Conservation (phyloP, 2,888 invertebrate species). For the Epicampocera succincta region DNA sequence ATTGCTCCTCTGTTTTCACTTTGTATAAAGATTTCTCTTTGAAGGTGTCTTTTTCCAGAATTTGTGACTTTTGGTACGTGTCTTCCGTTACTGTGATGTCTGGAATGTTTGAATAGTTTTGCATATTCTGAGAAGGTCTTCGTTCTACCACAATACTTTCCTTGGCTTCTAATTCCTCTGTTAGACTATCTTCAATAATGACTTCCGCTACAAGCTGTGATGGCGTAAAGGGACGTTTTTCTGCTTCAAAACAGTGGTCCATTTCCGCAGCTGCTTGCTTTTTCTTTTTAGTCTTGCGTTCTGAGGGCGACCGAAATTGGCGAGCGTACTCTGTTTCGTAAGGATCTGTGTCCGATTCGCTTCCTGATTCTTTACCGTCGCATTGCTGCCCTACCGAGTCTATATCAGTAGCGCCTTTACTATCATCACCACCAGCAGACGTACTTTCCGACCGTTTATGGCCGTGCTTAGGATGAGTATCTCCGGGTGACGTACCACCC, state of each 20-base stretch:
- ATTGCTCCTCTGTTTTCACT: conserved; percentile 79
- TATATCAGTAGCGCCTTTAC: conserved; percentile 75
- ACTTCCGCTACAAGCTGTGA: conserved; percentile 80
- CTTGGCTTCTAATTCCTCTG: conserved; percentile 80
- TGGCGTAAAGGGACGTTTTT: conserved; percentile 80
- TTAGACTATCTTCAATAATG: conserved; percentile 79
- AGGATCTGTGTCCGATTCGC: conserved; percentile 82
- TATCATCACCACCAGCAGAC: conserved; percentile 75
- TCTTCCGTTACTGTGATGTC: conserved; percentile 81
- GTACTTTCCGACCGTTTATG: conserved; percentile 84
- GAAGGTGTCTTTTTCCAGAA: conserved; percentile 77
- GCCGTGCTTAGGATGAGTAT: conserved; percentile 80
- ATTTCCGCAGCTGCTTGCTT: conserved; percentile 79
- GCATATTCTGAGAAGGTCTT: conserved; percentile 80
- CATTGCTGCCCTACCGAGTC: conserved; percentile 73
- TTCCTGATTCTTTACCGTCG: conserved; percentile 81
- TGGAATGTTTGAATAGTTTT: conserved; percentile 80
- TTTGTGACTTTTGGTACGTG: conserved; percentile 76
- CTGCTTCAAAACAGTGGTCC: conserved; percentile 78
- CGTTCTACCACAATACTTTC: conserved; percentile 75
- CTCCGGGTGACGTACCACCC: conserved; percentile 74
- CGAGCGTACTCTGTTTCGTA: conserved; percentile 82
- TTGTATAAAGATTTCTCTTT: conserved; percentile 79
- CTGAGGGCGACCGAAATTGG: conserved; percentile 80
- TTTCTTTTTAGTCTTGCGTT: conserved; percentile 78